Evolutionary conservation across 2,113 vertebrate genomes (phyloP).

Genomic region (Sciurus niger): DNA sequence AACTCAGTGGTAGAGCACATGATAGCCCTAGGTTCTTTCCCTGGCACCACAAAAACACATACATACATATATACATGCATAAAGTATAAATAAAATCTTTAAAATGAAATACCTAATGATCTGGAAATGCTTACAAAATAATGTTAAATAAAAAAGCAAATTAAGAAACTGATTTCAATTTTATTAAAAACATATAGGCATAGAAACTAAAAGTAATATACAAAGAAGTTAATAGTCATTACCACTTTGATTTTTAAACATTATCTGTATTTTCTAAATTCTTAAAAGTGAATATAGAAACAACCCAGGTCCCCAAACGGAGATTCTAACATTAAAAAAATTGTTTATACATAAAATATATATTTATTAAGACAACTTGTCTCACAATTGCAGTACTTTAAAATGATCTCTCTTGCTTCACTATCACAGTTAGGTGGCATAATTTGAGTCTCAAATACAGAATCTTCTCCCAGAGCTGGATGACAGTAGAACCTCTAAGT

Average conservation of each 20-base stretch:
- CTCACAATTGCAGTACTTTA: background rate
- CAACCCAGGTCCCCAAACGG: too few relatives aligned
- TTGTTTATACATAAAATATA: background rate
- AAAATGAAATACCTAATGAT: background rate
- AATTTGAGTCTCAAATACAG: background rate
- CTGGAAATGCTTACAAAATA: constrained; percentile 24
- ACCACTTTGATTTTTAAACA: background rate
- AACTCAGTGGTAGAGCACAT: background rate
- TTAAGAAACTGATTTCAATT: background rate
- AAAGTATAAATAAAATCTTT: background rate
- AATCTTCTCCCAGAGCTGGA: background rate
- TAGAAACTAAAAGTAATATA: background rate
- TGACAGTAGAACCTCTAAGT: background rate
- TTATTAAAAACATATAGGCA: constrained; percentile 32
- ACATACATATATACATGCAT: background rate
- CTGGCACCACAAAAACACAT: background rate
- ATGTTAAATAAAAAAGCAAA: constrained; percentile 36
- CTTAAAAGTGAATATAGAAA: background rate
- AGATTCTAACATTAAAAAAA: background rate
- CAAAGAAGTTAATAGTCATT: background rate
- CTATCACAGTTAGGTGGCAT: background rate
- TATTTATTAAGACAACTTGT: background rate
- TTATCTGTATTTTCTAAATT: constrained; percentile 10
- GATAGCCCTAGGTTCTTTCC: background rate
- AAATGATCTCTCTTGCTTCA: background rate